Base-by-base conservation (phyloP, 2,113 vertebrate genomes). In the Lycaon pictus region DNA sequence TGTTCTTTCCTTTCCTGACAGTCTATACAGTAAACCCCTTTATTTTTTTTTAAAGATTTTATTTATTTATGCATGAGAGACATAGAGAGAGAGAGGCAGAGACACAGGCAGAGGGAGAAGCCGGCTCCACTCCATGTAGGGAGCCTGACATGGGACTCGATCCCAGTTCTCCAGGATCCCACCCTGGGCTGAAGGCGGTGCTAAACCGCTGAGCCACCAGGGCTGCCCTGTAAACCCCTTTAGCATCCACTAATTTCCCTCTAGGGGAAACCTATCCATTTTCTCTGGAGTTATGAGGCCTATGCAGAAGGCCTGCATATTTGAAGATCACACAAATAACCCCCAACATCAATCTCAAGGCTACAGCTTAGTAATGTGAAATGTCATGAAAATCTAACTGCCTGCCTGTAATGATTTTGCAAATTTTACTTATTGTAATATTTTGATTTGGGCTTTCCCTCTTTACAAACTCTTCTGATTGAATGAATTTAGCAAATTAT, bases 281-380 rank as follows among this genome's bases (percentile, higher is more conserved):
- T 95, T 65, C 5, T 8, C 32, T 86, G 11, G 25, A 63, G 58
- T 76, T 32, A 35, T 29, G 72, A 77, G 12, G 53, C 20, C 32
- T 58, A 43, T 15, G 3, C 11, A 89, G 62, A 83, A 88, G 60
- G 20, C 13, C 32, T 93, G 29, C 22, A 3, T 74, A 83, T 55
- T 89, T 97, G 72, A 88, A 74, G n/a, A 60, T 67, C 27, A 55
- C 51, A 74, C 17, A 93, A 48, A 65, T 93, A 62, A 74, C 35
- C 17, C 9, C 48, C 55, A 88, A 58, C 27, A 20, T 82, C 11
- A 84, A 13, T 48, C 22, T 91, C 53, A 74, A 43, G 77, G 32
- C 29, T 83, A 32, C 25, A 62, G 63, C 48, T 67, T 58, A 58
- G 65, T 56, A 77, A n/a, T 71, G n/a, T 95, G 56, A 95, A 97